Conservation (phyloP, 2,113 vertebrate species). For the Prolemur simus region DNA sequence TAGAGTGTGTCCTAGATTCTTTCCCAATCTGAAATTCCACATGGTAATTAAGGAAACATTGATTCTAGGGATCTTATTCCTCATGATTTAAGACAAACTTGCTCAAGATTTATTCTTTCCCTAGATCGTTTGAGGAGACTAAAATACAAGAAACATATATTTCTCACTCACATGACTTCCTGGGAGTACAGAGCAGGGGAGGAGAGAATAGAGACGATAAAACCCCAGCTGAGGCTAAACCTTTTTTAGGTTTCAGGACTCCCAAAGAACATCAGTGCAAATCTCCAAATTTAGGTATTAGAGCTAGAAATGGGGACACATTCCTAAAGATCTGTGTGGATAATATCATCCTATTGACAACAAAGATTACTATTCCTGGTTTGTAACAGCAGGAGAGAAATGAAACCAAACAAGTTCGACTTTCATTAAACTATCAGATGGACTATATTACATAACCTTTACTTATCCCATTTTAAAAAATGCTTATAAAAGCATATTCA, state of each 20-base stretch:
- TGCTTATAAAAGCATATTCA: conserved; percentile 42
- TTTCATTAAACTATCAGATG: neutral
- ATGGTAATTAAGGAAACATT: neutral
- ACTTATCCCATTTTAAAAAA: neutral
- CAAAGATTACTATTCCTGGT: neutral
- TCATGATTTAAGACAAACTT: neutral
- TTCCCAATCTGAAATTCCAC: neutral
- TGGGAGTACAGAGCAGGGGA: neutral
- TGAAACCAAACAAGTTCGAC: neutral
- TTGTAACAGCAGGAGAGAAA: neutral
- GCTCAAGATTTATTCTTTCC: conserved; percentile 7
- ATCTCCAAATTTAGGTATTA: neutral
- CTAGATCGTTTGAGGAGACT: neutral
- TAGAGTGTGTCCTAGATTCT: neutral
- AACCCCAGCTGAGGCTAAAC: neutral
- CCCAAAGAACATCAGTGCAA: neutral
- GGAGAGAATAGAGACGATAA: neutral
- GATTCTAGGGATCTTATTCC: neutral
- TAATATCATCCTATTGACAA: neutral
- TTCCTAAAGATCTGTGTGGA: neutral
- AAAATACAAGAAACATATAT: neutral
- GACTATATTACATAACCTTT: neutral
- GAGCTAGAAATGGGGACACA: neutral
- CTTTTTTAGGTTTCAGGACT: conserved; percentile 13
- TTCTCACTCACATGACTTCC: neutral